These are phyloP conservation scores for Pseudopipra pipra DNA, from an alignment of 2,113 vertebrate genomes.

Conservation along the genomic window DNA sequence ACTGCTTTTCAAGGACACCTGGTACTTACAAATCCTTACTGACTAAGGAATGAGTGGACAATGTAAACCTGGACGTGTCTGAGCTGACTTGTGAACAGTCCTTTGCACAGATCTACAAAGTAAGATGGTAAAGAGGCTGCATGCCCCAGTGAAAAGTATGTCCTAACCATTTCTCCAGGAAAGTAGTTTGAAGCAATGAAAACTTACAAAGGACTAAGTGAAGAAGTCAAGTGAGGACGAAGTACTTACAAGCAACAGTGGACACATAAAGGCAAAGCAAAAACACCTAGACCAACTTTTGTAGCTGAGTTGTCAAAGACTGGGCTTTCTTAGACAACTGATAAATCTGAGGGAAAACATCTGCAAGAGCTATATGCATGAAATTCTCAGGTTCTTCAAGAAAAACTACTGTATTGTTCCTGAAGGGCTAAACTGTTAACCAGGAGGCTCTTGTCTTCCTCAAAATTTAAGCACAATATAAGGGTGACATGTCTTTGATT, in stretches of 20 bases:
- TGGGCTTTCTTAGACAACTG: not conserved
- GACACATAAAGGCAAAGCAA: not conserved
- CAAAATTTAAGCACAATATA: not conserved
- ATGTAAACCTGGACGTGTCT: rapidly evolving
- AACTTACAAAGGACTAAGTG: not conserved
- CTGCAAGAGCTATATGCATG: not conserved
- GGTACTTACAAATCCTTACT: not conserved
- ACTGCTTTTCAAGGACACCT: not conserved
- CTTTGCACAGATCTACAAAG: not conserved
- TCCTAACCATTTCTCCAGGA: not conserved
- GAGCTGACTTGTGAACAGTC: not conserved
- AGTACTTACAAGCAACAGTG: not conserved
- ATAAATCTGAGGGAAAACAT: not conserved
- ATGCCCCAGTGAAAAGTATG: not conserved
- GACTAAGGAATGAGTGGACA: rapidly evolving
- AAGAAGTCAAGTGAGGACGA: not conserved
- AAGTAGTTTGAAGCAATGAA: not conserved
- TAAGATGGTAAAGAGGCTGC: not conserved
- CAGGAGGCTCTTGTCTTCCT: not conserved
- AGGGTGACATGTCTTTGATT: not conserved
- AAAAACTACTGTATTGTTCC: not conserved
- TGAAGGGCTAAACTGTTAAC: not conserved
- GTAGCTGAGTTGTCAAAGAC: not conserved
- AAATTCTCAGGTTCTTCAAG: not conserved
- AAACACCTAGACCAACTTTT: not conserved